Base-by-base conservation (phyloP, 2,797 vertebrate species). In the Spinibarbus caldwelli region DNA sequence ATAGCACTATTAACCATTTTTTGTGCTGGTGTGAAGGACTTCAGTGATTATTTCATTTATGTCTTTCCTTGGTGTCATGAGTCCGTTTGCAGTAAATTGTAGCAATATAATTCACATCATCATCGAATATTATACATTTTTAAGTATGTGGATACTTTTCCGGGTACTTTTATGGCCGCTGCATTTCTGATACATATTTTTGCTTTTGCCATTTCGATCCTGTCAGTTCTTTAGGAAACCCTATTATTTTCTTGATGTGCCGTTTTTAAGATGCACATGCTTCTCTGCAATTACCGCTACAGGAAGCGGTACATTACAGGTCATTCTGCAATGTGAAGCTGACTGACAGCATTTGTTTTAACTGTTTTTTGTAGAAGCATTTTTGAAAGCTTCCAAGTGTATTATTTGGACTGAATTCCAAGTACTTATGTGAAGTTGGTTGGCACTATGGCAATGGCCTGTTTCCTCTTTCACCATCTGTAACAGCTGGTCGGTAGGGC, bases 371-470 rank as follows among this genome's bases (percentile, higher is more conserved):
- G 5, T 17, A 62, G 43, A 17, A 23, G 29, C 26, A 0, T 54
- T 87, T 57, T 57, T 34, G 7, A 75, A 36, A 31, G 4, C 43
- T 70, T 72, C 23, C 11, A 45, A 76, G 59, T 10, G 41, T 21
- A 45, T 76, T 62, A 83, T 62, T 78, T 29, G 12, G 26, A 26
- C 10, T 64, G 38, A 41, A 38, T 68, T 4, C 6, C 38, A 31
- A 47, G 38, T 71, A 29, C 10, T 80, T 75, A 38, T 72, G 62
- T 57, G 8, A 85, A 84, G 70, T 76, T 66, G 62, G 31, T 79
- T 49, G 26, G 12, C 12, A 14, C 70, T 57, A 36, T 77, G 17
- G 31, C 47, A 59, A 67, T 34, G 14, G 52, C 17, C 12, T 21
- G 17, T 57, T 68, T 76, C 7, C 31, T 49, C 19, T 78, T 86